Evolutionary conservation across 1,140 invertebrate genomes (phyloP), one percentile per base, ranked within the genome.

Genomic region (Calephelis nemesis): DNA sequence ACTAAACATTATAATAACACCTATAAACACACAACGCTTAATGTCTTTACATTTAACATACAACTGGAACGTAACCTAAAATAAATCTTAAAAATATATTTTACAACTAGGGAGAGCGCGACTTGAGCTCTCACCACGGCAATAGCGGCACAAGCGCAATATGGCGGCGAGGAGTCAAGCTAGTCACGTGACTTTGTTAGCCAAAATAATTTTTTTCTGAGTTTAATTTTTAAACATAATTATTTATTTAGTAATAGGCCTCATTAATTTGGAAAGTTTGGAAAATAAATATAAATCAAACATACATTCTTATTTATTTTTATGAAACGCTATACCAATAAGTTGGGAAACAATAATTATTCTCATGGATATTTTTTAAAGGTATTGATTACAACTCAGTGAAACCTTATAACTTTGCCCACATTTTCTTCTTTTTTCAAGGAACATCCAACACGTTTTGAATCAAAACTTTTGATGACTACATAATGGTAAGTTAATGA

Each of bases 151-250:
- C 75, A 77, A 84, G 78, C 73, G 72, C 83, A 87, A 87, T 82
- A 87, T 87, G 85, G 85, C 85, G 82, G 78, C 80, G 58, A 70
- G 71, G 72, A 76, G 67, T 76, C 62, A 73, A 76, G 64, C 75
- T 71, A 74, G 80, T 87, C 84, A 87, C 84, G 84, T 85, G 83
- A 87, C 79, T 65, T n/a, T 30, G 63, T 65, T 68, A 74, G 54
- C 54, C 63, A 69, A 65, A 69, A 71, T 58, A 49, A 39, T 30
- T 39, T 39, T 39, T 39, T 58, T 58, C 5, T 6, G 52, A 58
- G 19, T 58, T 58, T 11, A 10, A 58, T 58, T 39, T 58, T 6
- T 11, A 39, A 30, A 39, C 52, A 30, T 58, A 1, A 39, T 6
- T 58, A 58, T 58, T 58, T 39, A 39, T 39, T 19, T 6, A 58